Evolutionary conservation across 1,140 invertebrate species (phyloP).

Genomic region (Berghia stephanieae): DNA sequence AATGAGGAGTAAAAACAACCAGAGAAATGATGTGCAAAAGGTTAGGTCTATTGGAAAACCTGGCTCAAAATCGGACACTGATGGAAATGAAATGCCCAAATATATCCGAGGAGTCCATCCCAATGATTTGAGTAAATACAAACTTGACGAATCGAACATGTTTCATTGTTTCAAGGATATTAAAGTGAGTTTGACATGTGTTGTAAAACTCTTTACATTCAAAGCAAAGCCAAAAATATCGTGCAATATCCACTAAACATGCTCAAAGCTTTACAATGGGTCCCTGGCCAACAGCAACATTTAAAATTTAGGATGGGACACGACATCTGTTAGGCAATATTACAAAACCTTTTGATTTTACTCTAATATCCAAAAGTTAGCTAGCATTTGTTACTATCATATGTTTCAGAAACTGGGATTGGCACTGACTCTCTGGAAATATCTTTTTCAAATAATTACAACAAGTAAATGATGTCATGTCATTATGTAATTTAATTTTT

Average conservation of each 20-base stretch:
- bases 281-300: background rate
- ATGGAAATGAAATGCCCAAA: background rate
- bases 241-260: too few species aligned
- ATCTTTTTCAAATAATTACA: slow-evolving; percentile 9
- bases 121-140: background rate
- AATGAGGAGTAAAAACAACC: too few species aligned
- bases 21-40: too few species aligned
- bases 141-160: background rate
- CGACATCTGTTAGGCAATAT: background rate
- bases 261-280: background rate
- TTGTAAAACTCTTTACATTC: background rate
- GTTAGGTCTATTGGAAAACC: too few species aligned
- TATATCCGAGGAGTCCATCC: slow-evolving; percentile 25
- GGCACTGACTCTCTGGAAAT: too few species aligned
- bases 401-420: slow-evolving; percentile 5
- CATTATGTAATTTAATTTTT: background rate
- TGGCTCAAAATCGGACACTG: background rate
- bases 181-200: slow-evolving; percentile 14
- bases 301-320: background rate
- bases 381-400: background rate
- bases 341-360: background rate
- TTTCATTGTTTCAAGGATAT: slow-evolving; percentile 31
- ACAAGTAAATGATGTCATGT: background rate
- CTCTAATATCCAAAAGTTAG: background rate
- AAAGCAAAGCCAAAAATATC: too few species aligned